phyloP scores from a whole-genome alignment of 2,113 vertebrate genomes.

The Neodontobutis hainanensis region DNA sequence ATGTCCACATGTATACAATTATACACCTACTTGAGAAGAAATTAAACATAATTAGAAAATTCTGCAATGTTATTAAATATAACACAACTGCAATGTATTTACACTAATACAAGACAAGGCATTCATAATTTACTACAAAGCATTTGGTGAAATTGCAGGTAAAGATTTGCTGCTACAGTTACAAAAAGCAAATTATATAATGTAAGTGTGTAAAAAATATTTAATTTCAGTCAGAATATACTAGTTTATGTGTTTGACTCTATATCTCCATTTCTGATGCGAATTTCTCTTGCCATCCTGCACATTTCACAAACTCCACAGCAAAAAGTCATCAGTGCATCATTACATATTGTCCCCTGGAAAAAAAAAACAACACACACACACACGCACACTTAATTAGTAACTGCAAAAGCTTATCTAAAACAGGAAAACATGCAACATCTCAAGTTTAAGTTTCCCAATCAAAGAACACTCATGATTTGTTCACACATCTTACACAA shows the following conservation, averaged over 20 bases:
- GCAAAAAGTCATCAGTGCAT: constrained; percentile 76
- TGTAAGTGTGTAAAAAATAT: background rate
- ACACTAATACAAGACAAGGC: constrained; percentile 17
- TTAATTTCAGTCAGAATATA: background rate
- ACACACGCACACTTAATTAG: background rate
- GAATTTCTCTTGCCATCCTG: constrained; percentile 84
- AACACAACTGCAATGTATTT: constrained; percentile 34
- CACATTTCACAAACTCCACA: constrained; percentile 79
- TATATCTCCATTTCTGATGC: constrained; percentile 77
- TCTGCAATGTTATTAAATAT: background rate
- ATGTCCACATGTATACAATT: no score
- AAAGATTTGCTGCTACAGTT: background rate
- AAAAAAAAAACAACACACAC: constrained; percentile 12
- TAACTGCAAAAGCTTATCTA: constrained; percentile 3
- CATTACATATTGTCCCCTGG: constrained; percentile 82
- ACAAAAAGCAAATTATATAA: background rate
- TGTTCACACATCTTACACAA: constrained; percentile 46
- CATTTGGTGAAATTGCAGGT: background rate
- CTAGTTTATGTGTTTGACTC: background rate
- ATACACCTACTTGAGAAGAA: no score
- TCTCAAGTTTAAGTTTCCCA: constrained; percentile 6
- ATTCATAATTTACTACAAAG: background rate
- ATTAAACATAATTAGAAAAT: no score
- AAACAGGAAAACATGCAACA: background rate
- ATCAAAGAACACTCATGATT: constrained; percentile 15